Percentiles rank a stretch among this genome's conserved stretches.
phyloP scores from a whole-genome alignment of 2,888 invertebrate species.

The Lasioglossum leucozonium region DNA sequence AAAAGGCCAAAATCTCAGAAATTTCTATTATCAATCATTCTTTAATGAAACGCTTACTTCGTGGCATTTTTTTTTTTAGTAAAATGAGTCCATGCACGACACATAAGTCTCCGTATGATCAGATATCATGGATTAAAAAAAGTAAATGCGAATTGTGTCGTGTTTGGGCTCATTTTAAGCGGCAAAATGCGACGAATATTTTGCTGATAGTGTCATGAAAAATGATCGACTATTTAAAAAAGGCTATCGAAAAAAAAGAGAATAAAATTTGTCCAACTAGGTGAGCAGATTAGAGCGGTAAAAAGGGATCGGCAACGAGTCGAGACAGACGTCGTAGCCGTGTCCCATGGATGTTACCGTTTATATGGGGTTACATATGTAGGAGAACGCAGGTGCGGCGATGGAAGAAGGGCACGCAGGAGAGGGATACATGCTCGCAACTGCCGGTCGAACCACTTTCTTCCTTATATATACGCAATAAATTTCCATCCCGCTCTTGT shows the following conservation, averaged over 20 bases:
- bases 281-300: not conserved
- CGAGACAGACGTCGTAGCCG: constrained; percentile 12
- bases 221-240: not conserved
- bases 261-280: constrained; percentile 32
- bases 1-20: not conserved
- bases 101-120: not conserved
- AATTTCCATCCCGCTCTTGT: constrained; percentile 64
- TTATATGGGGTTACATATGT: constrained; percentile 59
- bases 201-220: not conserved
- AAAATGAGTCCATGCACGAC: not conserved
- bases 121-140: not conserved
- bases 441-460: constrained; percentile 61
- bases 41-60: not conserved
- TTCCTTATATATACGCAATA: constrained; percentile 60
- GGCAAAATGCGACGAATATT: not conserved
- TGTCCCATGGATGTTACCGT: constrained; percentile 50
- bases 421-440: constrained; percentile 7
- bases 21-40: too few species aligned
- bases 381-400: constrained; percentile 61
- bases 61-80: not conserved
- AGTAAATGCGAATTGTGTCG: not conserved
- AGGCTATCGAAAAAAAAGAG: not conserved
- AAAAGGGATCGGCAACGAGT: not conserved
- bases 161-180: not conserved
- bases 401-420: not conserved